Base-by-base conservation (phyloP, 2,113 vertebrate species). In the Kobus ellipsiprymnus region DNA sequence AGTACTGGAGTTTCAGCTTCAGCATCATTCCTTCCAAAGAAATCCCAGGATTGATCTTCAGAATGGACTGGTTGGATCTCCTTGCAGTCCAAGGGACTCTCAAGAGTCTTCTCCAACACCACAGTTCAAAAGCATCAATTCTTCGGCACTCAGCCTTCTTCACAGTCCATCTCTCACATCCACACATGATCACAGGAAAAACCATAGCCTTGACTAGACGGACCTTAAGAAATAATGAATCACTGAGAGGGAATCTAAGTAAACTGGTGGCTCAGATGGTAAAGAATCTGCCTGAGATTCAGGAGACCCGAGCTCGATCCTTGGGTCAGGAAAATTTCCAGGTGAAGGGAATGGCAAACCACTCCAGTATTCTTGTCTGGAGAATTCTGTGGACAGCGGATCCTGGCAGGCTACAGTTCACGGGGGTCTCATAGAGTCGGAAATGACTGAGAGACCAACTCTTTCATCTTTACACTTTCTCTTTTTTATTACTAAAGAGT, bases 361-460 rank as follows among this genome's bases (percentile, higher is more conserved):
- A 21, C n/a, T n/a, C n/a, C 64, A 11, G 64, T 36, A 71, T 36
- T 36, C n/a, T 36, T 71, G 64, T 17, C 64, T 71, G 64, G n/a
- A 71, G n/a, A 71, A 67, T 67, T 71, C 7, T 16, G 15, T 71
- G 64, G n/a, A n/a, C n/a, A 36, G 64, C 4, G 2, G 64, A 21
- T 19, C 64, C 30, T 71, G 17, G n/a, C 3, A 1, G n/a, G 16
- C 17, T 71, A 36, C 9, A 36, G 64, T 11, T 9, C 64, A 21
- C 4, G 1, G 15, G 7, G 7, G 17, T 71, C n/a, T 21, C 64
- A 17, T n/a, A n/a, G 4, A 5, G 64, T 71, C n/a, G 0, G n/a
- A 71, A n/a, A 36, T 19, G 17, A 21, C n/a, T 71, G 64, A 36
- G n/a, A 17, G 0, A 36, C 64, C n/a, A 71, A 71, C 4, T 4